Conservation (phyloP, 2,797 vertebrate genomes). For the Myotis pilosus region DNA sequence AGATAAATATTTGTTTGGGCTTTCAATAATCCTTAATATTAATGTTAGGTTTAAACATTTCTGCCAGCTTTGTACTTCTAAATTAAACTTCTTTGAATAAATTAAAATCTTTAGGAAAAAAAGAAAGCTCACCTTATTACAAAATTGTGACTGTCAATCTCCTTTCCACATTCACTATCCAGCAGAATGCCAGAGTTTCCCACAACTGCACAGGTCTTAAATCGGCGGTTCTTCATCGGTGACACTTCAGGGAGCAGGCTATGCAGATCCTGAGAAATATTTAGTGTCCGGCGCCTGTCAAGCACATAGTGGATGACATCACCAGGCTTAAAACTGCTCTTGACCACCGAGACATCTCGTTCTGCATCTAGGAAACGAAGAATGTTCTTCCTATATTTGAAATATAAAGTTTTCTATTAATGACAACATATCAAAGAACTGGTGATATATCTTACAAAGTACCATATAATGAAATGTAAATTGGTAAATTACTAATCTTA, state of each 20-base stretch:
- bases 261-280: conserved; percentile 89
- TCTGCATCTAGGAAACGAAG: conserved; percentile 92
- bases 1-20: conserved; percentile 11
- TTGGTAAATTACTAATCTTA: not conserved
- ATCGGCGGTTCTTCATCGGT: conserved; percentile 91
- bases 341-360: conserved; percentile 90
- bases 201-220: conserved; percentile 91
- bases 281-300: conserved; percentile 89
- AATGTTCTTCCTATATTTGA: conserved; percentile 87
- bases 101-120: not conserved
- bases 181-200: conserved; percentile 93
- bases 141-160: conserved; percentile 91
- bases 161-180: conserved; percentile 89
- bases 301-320: conserved; percentile 91
- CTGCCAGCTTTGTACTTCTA: conserved; percentile 36
- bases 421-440: fast-evolving
- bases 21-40: conserved; percentile 46
- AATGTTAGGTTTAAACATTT: conserved; percentile 45
- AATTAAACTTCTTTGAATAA: not conserved
- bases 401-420: conserved; percentile 15
- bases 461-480: not conserved
- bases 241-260: conserved; percentile 91
- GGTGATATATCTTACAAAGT: not conserved
- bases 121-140: conserved; percentile 88
- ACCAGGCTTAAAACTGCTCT: conserved; percentile 91